Evolutionary conservation across 2,888 invertebrate species (phyloP).

Genomic region (Cordilura impudica): DNA sequence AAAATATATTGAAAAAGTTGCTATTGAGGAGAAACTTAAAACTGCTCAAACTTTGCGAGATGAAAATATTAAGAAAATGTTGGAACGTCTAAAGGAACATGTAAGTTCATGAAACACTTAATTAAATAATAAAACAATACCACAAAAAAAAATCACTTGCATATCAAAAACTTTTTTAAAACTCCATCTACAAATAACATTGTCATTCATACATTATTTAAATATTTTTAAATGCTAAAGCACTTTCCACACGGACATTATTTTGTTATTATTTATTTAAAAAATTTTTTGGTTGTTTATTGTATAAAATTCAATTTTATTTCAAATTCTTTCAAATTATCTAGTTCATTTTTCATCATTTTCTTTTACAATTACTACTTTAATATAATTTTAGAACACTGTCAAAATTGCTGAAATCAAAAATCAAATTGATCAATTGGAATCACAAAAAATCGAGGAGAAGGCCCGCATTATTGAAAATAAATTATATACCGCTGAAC

Average conservation of each 20-base stretch:
- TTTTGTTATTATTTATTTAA: not conserved
- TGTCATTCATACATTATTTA: not conserved
- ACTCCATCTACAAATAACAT: constrained; percentile 15
- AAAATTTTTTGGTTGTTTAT: not conserved
- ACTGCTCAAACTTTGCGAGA: constrained; percentile 93
- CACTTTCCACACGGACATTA: constrained; percentile 29
- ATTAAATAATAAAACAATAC: too few relatives aligned
- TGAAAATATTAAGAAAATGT: constrained; percentile 93
- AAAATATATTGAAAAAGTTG: constrained; percentile 89
- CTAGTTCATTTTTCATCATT: constrained; percentile 44
- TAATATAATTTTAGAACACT: constrained; percentile 79
- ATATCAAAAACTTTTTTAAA: constrained; percentile 18
- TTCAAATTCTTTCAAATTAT: not conserved
- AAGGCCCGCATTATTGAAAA: constrained; percentile 84
- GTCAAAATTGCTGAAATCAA: constrained; percentile 85
- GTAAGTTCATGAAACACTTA: too few relatives aligned
- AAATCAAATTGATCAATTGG: constrained; percentile 80
- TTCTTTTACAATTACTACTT: constrained; percentile 55
- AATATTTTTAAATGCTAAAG: constrained; percentile 7
- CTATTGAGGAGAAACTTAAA: constrained; percentile 92
- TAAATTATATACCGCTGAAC: constrained; percentile 88
- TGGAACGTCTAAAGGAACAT: constrained; percentile 93
- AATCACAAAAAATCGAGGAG: constrained; percentile 83
- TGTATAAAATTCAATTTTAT: not conserved
- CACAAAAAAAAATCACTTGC: constrained; percentile 40